Evolutionary conservation across 1,140 invertebrate genomes (phyloP).

Genomic region (Ips nitidus): DNA sequence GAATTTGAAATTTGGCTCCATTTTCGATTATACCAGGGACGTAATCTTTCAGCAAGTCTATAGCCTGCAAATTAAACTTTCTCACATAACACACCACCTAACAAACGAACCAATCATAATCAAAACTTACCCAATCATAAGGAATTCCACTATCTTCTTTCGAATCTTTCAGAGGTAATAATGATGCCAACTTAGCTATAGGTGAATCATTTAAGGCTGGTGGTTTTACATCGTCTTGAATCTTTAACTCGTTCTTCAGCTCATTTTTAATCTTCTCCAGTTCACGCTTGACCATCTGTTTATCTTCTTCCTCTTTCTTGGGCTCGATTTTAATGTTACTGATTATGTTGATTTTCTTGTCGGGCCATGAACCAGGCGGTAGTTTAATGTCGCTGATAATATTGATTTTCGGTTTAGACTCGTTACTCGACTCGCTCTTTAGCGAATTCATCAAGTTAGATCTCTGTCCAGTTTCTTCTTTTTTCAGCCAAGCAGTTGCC

Average conservation of each 20-base stretch:
- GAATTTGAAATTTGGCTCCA: constrained; percentile 92
- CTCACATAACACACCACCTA: not conserved
- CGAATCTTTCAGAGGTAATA: constrained; percentile 36
- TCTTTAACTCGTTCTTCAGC: constrained; percentile 45
- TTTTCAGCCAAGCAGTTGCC: constrained; percentile 28
- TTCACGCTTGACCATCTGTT: constrained; percentile 33
- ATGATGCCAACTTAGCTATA: constrained; percentile 46
- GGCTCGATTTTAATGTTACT: constrained; percentile 51
- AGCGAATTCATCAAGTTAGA: constrained; percentile 17
- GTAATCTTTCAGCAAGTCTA: constrained; percentile 85
- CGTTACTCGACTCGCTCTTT: constrained; percentile 41
- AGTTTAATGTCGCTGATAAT: constrained; percentile 52
- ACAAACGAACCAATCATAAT: not conserved
- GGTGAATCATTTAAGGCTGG: constrained; percentile 53
- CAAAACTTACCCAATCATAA: constrained; percentile 71
- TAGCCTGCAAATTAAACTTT: constrained; percentile 61
- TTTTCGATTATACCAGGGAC: constrained; percentile 86
- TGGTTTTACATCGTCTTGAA: constrained; percentile 52
- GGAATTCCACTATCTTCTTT: constrained; percentile 78
- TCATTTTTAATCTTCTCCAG: constrained; percentile 30
- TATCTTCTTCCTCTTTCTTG: constrained; percentile 46
- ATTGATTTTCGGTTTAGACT: constrained; percentile 51
- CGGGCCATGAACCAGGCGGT: constrained; percentile 41
- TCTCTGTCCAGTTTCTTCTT: constrained; percentile 20
- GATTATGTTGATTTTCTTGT: constrained; percentile 51